phyloP scores from a whole-genome alignment of 2,888 invertebrate genomes.

The Agriotes lineatus region DNA sequence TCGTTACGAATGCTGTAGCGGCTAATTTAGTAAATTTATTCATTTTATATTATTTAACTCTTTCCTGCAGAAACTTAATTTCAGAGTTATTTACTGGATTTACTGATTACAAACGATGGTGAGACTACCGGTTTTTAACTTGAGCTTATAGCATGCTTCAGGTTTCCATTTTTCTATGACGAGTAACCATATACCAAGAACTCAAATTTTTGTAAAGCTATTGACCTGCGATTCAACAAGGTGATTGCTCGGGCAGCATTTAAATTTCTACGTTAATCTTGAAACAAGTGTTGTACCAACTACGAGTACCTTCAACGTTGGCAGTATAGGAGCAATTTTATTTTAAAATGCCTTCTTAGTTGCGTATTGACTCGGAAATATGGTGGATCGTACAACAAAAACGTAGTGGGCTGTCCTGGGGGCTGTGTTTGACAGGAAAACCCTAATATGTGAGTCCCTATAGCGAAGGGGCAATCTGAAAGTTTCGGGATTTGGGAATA shows the following conservation, averaged over 20 bases:
- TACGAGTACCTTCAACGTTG: no score
- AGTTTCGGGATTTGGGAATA: constrained; percentile 54
- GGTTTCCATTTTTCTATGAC: no score
- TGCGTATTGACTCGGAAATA: not conserved
- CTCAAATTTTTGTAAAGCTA: no score
- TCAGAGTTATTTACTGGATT: not conserved
- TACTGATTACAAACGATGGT: no score
- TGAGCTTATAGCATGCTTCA: no score
- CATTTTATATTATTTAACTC: constrained; percentile 8
- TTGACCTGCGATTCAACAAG: no score
- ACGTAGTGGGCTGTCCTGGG: constrained; percentile 26
- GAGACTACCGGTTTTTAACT: no score
- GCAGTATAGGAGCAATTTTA: no score
- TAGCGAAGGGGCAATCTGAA: constrained; percentile 51
- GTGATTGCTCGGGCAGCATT: no score
- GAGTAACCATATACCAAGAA: no score
- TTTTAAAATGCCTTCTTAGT: not conserved
- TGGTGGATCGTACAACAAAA: constrained; percentile 18
- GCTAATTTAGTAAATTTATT: constrained; percentile 13
- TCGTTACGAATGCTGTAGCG: constrained; percentile 19
- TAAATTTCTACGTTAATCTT: no score
- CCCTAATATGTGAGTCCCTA: constrained; percentile 58
- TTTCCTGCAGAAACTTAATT: not conserved
- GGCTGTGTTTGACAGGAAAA: constrained; percentile 57
- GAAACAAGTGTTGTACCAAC: no score